Conservation (phyloP, 2,797 vertebrate genomes). For the Phrynocephalus forsythii region DNA sequence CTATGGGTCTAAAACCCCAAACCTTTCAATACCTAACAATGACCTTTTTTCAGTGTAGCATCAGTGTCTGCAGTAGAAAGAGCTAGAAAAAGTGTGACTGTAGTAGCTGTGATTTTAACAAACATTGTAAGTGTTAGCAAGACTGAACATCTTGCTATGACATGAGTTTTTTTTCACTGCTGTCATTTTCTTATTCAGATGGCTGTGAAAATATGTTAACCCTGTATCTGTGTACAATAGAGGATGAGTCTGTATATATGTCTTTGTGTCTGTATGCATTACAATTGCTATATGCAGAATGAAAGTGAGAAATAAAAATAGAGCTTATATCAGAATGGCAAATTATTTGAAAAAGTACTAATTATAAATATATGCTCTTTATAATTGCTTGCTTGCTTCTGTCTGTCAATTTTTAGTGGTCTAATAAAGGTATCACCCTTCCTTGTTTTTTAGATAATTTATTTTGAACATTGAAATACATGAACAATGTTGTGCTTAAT, state of each 20-base stretch:
- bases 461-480: too few species aligned
- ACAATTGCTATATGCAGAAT: conserved; percentile 4
- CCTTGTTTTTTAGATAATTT: too few species aligned
- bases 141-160: conserved; percentile 8
- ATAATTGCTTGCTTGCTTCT: neutral
- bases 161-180: conserved; percentile 10
- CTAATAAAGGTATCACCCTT: too few species aligned
- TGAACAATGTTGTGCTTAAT: too few species aligned
- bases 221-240: neutral
- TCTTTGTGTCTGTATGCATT: neutral
- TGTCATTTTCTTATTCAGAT: conserved; percentile 5
- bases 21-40: neutral
- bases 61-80: neutral
- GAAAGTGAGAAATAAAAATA: conserved; percentile 1
- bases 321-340: neutral
- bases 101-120: conserved; percentile 23
- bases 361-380: neutral
- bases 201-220: conserved; percentile 14
- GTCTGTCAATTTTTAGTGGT: neutral
- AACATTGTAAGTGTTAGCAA: conserved; percentile 12
- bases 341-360: neutral
- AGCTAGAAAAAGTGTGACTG: neutral
- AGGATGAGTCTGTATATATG: neutral
- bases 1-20: neutral
- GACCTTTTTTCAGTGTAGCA: neutral